Conservation (phyloP, 2,797 vertebrate genomes). For the Agapornis canus region DNA sequence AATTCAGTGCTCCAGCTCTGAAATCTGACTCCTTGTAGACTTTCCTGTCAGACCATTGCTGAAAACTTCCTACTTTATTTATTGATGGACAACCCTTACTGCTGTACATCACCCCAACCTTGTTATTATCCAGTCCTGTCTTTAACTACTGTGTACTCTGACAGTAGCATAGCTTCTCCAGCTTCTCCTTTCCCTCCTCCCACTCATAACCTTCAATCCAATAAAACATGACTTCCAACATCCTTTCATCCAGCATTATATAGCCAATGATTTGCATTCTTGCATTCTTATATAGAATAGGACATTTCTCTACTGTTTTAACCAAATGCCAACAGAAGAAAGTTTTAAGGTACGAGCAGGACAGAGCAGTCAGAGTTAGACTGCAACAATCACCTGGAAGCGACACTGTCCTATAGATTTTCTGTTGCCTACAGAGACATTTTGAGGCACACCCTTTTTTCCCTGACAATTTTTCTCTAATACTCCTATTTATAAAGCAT, state of each 20-base stretch:
- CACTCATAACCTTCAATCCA: neutral
- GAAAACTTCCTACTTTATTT: slow-evolving; percentile 64
- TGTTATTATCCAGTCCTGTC: neutral
- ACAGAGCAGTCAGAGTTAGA: neutral
- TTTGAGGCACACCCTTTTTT: neutral
- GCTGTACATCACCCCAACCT: neutral
- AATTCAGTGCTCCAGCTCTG: slow-evolving; percentile 79
- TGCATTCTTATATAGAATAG: neutral
- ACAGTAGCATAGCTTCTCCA: neutral
- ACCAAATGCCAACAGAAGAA: neutral
- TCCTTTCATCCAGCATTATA: neutral
- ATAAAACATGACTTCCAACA: neutral
- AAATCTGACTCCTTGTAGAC: slow-evolving; percentile 83
- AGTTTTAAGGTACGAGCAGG: neutral
- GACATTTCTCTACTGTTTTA: neutral
- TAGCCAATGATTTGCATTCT: neutral
- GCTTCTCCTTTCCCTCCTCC: neutral
- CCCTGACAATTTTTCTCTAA: neutral
- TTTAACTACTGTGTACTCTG: neutral
- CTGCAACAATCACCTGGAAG: neutral
- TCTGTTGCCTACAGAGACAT: neutral
- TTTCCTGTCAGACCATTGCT: slow-evolving; percentile 74
- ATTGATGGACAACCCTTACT: neutral
- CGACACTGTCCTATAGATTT: accelerated
- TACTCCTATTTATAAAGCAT: neutral